Evolutionary conservation across 2,888 invertebrate genomes (phyloP).

Genomic region (Lasioglossum oenotherae): DNA sequence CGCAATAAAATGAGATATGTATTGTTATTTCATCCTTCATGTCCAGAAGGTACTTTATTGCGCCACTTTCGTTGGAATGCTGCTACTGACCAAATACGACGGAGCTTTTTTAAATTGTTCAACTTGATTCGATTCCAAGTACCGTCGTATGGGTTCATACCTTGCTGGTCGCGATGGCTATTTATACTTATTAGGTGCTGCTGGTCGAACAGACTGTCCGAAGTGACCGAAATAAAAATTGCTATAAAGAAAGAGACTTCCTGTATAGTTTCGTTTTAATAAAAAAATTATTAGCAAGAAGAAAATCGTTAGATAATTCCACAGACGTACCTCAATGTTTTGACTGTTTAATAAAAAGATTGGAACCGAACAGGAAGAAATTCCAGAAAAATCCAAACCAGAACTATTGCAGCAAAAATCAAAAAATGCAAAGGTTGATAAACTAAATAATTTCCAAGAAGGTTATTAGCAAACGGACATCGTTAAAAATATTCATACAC

Average conservation of each 20-base stretch:
- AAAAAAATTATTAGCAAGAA: too few relatives aligned
- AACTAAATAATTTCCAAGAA: neutral
- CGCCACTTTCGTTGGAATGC: conserved; percentile 4
- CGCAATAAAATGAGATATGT: neutral
- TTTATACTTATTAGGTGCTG: neutral
- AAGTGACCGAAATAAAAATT: neutral
- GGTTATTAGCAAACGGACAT: neutral
- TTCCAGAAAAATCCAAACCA: too few relatives aligned
- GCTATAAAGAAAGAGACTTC: neutral
- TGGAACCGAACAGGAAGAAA: too few relatives aligned
- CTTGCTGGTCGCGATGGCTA: neutral
- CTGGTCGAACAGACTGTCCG: neutral
- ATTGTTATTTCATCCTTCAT: neutral
- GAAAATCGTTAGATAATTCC: too few relatives aligned
- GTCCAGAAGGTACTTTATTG: neutral
- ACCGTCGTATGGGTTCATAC: neutral
- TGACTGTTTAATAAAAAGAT: too few relatives aligned
- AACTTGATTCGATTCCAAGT: neutral
- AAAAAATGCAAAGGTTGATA: too few relatives aligned
- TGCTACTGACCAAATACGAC: neutral
- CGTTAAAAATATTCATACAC: neutral
- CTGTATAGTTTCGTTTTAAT: neutral
- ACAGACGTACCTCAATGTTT: too few relatives aligned
- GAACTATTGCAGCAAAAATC: neutral
- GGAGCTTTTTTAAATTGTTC: neutral